A percentile compares a stretch with the other conserved stretches of the same genome.
Conservation (phyloP, 2,888 invertebrate species). For the Xestia rhomboidea region DNA sequence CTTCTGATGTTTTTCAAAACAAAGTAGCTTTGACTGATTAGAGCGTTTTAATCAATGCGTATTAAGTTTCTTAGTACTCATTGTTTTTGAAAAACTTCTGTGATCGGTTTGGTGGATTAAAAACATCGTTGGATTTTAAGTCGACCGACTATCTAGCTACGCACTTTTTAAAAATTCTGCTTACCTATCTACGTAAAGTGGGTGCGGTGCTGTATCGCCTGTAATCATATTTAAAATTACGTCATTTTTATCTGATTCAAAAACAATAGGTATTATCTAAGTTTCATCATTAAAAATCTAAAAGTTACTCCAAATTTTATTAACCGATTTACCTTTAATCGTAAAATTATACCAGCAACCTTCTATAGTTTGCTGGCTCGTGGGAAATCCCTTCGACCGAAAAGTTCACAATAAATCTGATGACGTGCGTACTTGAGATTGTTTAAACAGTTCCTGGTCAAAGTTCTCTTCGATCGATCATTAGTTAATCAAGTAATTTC, state of each 20-base stretch:
- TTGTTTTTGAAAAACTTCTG: slow-evolving; percentile 16
- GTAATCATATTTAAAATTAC: slow-evolving; percentile 8
- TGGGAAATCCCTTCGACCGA: slow-evolving; percentile 26
- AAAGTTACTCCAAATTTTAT: neutral
- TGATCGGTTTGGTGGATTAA: slow-evolving; percentile 29
- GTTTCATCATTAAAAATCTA: neutral
- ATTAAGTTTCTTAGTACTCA: slow-evolving; percentile 26
- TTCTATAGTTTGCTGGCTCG: too few species aligned
- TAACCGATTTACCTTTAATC: neutral
- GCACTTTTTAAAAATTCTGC: neutral
- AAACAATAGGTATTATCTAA: neutral
- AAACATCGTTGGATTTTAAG: slow-evolving; percentile 33
- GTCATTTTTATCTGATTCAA: slow-evolving; percentile 13
- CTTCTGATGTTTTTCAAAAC: slow-evolving; percentile 28
- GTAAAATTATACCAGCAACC: neutral
- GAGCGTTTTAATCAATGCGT: neutral
- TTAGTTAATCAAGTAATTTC: slow-evolving; percentile 1
- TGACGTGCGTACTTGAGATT: slow-evolving; percentile 3
- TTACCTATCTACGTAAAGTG: slow-evolving; percentile 5
- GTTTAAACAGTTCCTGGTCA: slow-evolving; percentile 37
- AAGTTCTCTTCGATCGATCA: slow-evolving; percentile 14
- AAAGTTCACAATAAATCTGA: slow-evolving; percentile 4
- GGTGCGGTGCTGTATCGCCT: slow-evolving; percentile 22
- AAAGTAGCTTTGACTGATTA: slow-evolving; percentile 25
- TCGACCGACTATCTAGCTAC: slow-evolving; percentile 3